Evolutionary conservation across 2,888 invertebrate species (phyloP), one percentile per base, ranked within the genome.

Genomic region (Dysmachus trigonus): DNA sequence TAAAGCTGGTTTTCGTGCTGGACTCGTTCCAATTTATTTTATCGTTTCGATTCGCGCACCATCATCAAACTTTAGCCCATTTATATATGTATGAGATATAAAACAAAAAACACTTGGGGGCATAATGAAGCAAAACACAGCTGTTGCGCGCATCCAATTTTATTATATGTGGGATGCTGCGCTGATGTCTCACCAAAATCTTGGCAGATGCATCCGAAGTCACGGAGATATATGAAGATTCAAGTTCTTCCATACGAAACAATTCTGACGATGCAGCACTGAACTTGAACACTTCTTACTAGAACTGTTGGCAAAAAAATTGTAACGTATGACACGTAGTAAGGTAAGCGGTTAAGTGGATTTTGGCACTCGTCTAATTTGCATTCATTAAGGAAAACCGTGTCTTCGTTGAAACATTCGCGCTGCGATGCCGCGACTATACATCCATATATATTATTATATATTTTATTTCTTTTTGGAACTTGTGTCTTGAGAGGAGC

Each of bases 291-390:
- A 62, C 62, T 62, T 62, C 62, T 62, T 62, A 62, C 62, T 62
- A 62, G 62, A 62, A 62, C 62, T 62, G 62, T 62, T 62, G 62
- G 62, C 62, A 62, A 62, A n/a, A n/a, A n/a, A n/a, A 81, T n/a
- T 62, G 15, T 18, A 33, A 81, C 27, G 18, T n/a, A n/a, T 81
- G 81, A 62, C 81, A 81, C 81, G 51, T 81, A 53, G 53, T 53
- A 62, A 62, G 62, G 53, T 53, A 62, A 62, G 62, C 27, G 62
- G 62, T 22, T 62, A 62, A 62, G 62, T n/a, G 22, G 31, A 62
- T 62, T 62, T 81, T 62, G 81, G 81, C 81, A 81, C 81, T 81
- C 62, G 62, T 62, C n/a, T 81, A 18, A 81, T 81, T 81, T 81
- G 53, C 62, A 81, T 62, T 81, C 53, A 81, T 81, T 81, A 62